Evolutionary conservation across 2,797 vertebrate genomes (phyloP), one percentile per base, ranked within the genome.

Genomic region (Trematomus bernacchii): DNA sequence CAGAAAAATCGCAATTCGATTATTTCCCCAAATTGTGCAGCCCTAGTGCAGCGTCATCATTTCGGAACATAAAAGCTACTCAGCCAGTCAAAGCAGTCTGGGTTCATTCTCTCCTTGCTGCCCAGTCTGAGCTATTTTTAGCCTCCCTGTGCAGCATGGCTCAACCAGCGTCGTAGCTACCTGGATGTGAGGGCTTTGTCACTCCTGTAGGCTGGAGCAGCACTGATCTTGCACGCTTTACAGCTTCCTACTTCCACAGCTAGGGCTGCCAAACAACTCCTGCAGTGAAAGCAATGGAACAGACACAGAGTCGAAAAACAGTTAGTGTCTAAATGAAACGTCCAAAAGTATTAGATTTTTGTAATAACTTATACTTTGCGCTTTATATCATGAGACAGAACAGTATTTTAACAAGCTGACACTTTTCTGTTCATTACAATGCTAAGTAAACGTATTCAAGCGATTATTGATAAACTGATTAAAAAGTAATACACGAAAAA

Each of bases 91-190:
- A 79, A 85, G 83, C 88, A 89, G 91, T 88, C 91, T 89, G 84
- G 79, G 85, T 91, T 89, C 85, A 89, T 87, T 92, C 91, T 89
- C 85, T 85, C 67, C 71, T 66, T 10, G 52, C 84, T 84, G 85
- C 73, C 88, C 90, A 79, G 90, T 87, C 73, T 55, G 82, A 77
- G 90, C 91, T 94, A 94, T 92, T 94, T 94, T 93, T 94, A 94
- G 91, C 86, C 71, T 70, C 47, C 62, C 63, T 71, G 82, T 87
- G 86, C 82, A 84, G 80, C 69, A 60, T 59, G 76, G 82, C 90
- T 92, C 85, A 80, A 77, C 87, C 27, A 48, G 65, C 69, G 54
- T 64, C 12, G 75, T 62, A 82, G 85, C 86, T 90, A 91, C 91
- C 90, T 93, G 91, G 83, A 86, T 89, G 87, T 89, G 83, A 91